A percentile compares a stretch with the other conserved stretches of the same genome.
Conservation (phyloP, 2,888 invertebrate species). For the Julus scandinavius region DNA sequence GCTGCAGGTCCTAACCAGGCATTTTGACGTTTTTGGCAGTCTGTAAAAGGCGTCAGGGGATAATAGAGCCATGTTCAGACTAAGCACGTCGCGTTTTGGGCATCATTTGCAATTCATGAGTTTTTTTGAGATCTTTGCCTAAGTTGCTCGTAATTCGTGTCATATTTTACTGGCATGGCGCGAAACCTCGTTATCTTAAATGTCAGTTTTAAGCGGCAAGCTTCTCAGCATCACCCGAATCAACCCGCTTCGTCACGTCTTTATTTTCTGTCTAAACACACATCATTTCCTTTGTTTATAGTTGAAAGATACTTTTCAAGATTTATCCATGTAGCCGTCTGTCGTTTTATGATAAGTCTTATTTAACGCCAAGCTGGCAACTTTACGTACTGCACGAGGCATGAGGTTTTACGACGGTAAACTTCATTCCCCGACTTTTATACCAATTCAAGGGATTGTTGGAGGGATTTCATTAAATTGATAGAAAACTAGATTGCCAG, state of each 20-base stretch:
- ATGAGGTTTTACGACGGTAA: neutral
- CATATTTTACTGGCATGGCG: neutral
- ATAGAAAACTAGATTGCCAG: slow-evolving; percentile 12
- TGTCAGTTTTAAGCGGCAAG: neutral
- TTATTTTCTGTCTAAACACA: neutral
- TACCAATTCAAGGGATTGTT: neutral
- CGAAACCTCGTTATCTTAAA: neutral
- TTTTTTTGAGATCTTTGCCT: slow-evolving; percentile 25
- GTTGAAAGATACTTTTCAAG: neutral
- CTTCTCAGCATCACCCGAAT: neutral
- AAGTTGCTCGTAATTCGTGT: slow-evolving; percentile 22
- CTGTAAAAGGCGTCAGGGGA: neutral
- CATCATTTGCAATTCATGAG: slow-evolving; percentile 4
- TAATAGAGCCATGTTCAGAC: neutral
- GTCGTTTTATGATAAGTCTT: neutral
- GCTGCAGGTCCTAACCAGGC: neutral
- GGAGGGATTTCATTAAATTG: slow-evolving; percentile 1
- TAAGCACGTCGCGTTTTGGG: neutral
- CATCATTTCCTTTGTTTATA: neutral
- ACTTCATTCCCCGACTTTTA: slow-evolving; percentile 22
- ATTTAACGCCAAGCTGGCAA: neutral
- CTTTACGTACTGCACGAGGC: neutral
- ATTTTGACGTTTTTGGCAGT: neutral
- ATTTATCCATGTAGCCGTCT: neutral
- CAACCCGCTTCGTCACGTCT: neutral